Evolutionary conservation across 2,888 invertebrate genomes (phyloP), one percentile per base, ranked within the genome.

Genomic region (Dasypolia templi): DNA sequence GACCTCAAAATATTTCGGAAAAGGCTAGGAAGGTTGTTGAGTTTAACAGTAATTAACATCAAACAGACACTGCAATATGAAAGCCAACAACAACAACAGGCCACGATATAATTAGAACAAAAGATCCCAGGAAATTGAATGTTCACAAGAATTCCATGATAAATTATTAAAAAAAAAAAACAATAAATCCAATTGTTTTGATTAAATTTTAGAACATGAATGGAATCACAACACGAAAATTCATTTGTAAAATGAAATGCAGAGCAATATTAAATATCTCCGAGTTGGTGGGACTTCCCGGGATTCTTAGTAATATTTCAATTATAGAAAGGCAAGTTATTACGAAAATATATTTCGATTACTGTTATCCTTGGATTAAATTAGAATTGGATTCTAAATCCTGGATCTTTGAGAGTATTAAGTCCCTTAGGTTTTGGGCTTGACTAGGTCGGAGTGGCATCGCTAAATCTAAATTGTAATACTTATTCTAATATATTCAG

Each of bases 211-310:
- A 70, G 63, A 85, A 86, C 73, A 83, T 75, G 63, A 26, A 77
- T 74, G 80, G 73, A 65, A 83, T 86, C 75, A 86, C 77, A 86
- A 84, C 79, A 79, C 46, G 68, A 67, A 64, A 81, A 80, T 85
- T 81, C 65, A 82, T 83, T 78, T 79, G 49, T 26, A 32, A 67
- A 76, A 80, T 66, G 63, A 86, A 87, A 87, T 86, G 81, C 81
- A 76, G 67, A 87, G 67, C 63, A 70, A 86, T 83, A 84, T 87
- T 84, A 79, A 86, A 84, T 85, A 86, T 77, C 86, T 71, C 53
- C 59, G 61, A 46, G 56, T 67, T 58, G 17, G 53, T 69, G 72
- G n/a, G 53, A 66, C 71, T 86, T 85, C 81, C 61, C n/a, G 26
- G 61, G 59, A 53, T 64, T 77, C 75, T 82, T 46, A 74, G 62